Base-by-base conservation (phyloP, 2,888 invertebrate species). In the Boloria euphrosyne region DNA sequence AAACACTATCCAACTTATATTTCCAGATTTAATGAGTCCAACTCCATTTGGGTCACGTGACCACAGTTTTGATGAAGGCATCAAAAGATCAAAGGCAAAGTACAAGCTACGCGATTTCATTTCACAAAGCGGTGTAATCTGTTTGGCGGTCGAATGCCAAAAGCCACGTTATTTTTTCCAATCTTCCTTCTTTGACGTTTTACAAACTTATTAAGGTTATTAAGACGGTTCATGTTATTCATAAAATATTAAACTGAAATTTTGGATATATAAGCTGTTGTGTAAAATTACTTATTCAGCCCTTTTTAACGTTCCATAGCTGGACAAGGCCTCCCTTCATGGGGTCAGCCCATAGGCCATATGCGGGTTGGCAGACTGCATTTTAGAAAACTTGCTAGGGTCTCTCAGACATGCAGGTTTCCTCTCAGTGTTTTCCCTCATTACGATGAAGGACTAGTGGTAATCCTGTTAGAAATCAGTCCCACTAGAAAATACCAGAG, bases 61-160 rank as follows among this genome's bases (percentile, higher is more conserved):
- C 52, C 58, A 22, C 58, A 46, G 51, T 16, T 22, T n/a, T 17
- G 64, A 51, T n/a, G 43, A 14, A n/a, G 43, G 38, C n/a, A 59
- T 65, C 65, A 65, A 65, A 58, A 51, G 64, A 44, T 49, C 38
- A 50, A 52, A 64, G 27, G 3, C 43, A 51, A 52, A 52, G 16
- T n/a, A 31, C 46, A 53, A 65, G 52, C 50, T 46, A 49, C 49
- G 47, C 49, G 46, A 64, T 64, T 64, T 58, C 51, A 46, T 64
- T 46, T 47, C 50, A 64, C 64, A 58, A 64, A 65, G 64, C 44
- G 31, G 17, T 38, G 52, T 65, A 58, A 59, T 65, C 58, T 59
- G 38, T 65, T 65, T 52, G 58, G 44, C 46, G 57, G 64, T 64
- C 46, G 18, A 51, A 44, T 18, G n/a, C 55, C 49, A 46, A 27